phyloP scores from a whole-genome alignment of 2,113 vertebrate species.

The Conger conger region DNA sequence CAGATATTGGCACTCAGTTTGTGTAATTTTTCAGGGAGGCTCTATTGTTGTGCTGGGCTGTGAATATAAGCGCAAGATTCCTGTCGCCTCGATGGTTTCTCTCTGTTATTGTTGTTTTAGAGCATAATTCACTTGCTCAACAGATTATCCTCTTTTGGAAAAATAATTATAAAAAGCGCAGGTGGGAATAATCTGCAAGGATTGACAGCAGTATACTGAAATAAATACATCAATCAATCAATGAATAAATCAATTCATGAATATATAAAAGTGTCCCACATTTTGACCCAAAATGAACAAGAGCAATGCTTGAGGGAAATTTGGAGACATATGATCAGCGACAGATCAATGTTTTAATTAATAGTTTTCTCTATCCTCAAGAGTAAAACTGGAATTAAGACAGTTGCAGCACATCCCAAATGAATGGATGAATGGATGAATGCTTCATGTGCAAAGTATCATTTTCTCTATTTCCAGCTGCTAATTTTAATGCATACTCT shows the following conservation, averaged over 20 bases:
- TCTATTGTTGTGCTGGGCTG: neutral
- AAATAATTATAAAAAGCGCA: neutral
- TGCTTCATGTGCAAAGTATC: too few relatives aligned
- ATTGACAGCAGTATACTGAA: neutral
- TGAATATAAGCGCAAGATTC: neutral
- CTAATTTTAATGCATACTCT: neutral
- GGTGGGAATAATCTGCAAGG: neutral
- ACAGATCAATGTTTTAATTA: neutral
- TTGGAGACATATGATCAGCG: neutral
- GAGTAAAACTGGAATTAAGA: too few relatives aligned
- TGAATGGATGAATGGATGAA: too few relatives aligned
- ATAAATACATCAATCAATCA: too few relatives aligned
- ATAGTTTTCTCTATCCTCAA: neutral
- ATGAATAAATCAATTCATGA: too few relatives aligned
- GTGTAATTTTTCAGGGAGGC: neutral
- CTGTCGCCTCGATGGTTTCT: slow-evolving; percentile 15
- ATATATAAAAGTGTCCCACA: neutral
- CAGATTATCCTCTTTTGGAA: neutral
- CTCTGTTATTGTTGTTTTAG: slow-evolving; percentile 25
- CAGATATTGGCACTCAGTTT: neutral
- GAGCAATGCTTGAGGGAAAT: neutral
- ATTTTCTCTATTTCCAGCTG: neutral
- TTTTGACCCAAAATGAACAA: neutral
- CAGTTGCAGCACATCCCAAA: too few relatives aligned
- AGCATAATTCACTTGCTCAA: slow-evolving; percentile 1